These are phyloP conservation scores for Ciconia nigra DNA, from an alignment of 2,797 vertebrate genomes.

Conservation along the genomic window DNA sequence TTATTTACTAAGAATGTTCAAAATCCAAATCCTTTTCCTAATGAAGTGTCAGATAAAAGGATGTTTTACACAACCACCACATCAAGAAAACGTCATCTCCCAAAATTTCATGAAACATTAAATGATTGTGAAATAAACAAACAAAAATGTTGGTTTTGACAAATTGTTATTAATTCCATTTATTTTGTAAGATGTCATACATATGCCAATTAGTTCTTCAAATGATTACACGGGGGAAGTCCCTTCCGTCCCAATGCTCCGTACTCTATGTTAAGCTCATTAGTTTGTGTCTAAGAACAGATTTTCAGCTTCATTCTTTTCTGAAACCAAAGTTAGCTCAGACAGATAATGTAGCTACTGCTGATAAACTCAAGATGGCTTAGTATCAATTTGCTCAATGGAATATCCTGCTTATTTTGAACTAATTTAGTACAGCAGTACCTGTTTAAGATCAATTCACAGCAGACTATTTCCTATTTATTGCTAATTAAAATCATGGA, in stretches of 20 bases:
- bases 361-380: slow-evolving; percentile 31
- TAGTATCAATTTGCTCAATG: slow-evolving; percentile 21
- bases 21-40: slow-evolving; percentile 14
- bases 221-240: not conserved
- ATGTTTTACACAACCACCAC: not conserved
- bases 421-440: slow-evolving; percentile 39
- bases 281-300: not conserved
- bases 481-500: slow-evolving; percentile 53
- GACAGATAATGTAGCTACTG: not conserved
- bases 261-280: not conserved
- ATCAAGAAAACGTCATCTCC: not conserved
- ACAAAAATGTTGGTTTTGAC: not conserved
- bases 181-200: not conserved
- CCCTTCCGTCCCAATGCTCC: not conserved
- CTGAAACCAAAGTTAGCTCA: not conserved
- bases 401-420: slow-evolving; percentile 51
- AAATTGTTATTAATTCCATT: not conserved
- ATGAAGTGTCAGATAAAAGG: slow-evolving; percentile 1
- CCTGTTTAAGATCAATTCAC: slow-evolving; percentile 57
- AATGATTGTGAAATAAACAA: not conserved
- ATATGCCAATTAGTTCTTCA: not conserved
- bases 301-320: not conserved
- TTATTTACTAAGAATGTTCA: not conserved
- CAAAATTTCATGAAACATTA: not conserved
- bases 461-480: slow-evolving; percentile 57